phyloP scores from a whole-genome alignment of 2,797 vertebrate species.

The Smutsia temminckii region DNA sequence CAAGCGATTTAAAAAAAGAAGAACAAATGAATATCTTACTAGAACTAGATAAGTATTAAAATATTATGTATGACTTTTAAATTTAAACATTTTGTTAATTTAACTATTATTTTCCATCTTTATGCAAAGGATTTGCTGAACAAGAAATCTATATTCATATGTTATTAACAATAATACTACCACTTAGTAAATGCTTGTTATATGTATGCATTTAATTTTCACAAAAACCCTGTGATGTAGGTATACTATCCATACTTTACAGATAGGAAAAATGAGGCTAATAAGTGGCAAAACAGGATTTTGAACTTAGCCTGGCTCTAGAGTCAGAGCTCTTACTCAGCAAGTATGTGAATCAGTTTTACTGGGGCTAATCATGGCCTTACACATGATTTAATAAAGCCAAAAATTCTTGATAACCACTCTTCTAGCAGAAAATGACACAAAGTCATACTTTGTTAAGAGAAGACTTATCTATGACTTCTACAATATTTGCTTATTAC shows the following conservation, averaged over 20 bases:
- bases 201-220: background rate
- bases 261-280: background rate
- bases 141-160: background rate
- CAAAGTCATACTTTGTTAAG: constrained; percentile 1
- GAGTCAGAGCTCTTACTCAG: background rate
- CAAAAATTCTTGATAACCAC: background rate
- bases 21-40: background rate
- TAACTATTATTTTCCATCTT: background rate
- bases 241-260: background rate
- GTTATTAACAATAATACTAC: background rate
- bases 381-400: background rate
- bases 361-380: background rate
- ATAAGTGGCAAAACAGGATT: background rate
- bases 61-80: background rate
- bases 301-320: background rate
- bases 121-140: background rate
- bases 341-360: background rate
- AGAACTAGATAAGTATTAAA: background rate
- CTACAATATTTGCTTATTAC: background rate
- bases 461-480: background rate
- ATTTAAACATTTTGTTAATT: background rate
- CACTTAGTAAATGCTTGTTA: background rate
- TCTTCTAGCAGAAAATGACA: constrained; percentile 8
- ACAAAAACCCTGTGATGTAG: background rate
- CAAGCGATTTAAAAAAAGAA: background rate